Percentiles rank a stretch among this genome's conserved stretches.
Conservation (phyloP, 2,888 invertebrate species). For the Seira ritae region DNA sequence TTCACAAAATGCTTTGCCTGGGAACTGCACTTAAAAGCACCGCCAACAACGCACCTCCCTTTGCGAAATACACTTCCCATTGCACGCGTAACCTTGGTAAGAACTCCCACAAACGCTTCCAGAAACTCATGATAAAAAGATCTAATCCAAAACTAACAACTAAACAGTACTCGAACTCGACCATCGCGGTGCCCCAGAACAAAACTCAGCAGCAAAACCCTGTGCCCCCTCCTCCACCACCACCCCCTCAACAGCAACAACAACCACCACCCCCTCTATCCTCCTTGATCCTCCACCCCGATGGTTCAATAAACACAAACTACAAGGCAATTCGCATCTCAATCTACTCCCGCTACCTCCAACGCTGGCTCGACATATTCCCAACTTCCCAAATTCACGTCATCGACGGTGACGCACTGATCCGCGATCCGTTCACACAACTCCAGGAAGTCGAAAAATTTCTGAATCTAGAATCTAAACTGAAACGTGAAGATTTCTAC, state of each 20-base stretch:
- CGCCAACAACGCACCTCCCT: too few species aligned
- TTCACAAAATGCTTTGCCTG: too few species aligned
- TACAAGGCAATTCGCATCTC: slow-evolving; percentile 92
- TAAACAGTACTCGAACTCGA: slow-evolving; percentile 31
- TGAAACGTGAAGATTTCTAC: slow-evolving; percentile 92
- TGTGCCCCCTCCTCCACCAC: slow-evolving; percentile 4
- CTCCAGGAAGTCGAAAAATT: slow-evolving; percentile 91
- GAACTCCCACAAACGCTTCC: slow-evolving; percentile 73
- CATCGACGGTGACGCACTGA: slow-evolving; percentile 86
- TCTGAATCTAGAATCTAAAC: slow-evolving; percentile 83
- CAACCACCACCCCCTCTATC: slow-evolving; percentile 78
- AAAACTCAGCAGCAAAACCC: neutral
- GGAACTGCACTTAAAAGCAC: too few species aligned
- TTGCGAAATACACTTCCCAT: neutral
- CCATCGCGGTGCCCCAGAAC: too few species aligned
- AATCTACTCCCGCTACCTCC: slow-evolving; percentile 92
- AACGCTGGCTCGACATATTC: slow-evolving; percentile 95
- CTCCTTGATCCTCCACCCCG: slow-evolving; percentile 86
- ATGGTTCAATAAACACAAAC: slow-evolving; percentile 89
- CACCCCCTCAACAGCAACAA: neutral
- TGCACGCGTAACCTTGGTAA: neutral
- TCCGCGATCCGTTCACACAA: slow-evolving; percentile 85
- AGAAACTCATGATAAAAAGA: too few species aligned
- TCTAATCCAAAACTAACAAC: too few species aligned
- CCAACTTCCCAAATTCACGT: slow-evolving; percentile 93